phyloP scores from a whole-genome alignment of 2,888 invertebrate species.

The Chrysomela aeneicollis region DNA sequence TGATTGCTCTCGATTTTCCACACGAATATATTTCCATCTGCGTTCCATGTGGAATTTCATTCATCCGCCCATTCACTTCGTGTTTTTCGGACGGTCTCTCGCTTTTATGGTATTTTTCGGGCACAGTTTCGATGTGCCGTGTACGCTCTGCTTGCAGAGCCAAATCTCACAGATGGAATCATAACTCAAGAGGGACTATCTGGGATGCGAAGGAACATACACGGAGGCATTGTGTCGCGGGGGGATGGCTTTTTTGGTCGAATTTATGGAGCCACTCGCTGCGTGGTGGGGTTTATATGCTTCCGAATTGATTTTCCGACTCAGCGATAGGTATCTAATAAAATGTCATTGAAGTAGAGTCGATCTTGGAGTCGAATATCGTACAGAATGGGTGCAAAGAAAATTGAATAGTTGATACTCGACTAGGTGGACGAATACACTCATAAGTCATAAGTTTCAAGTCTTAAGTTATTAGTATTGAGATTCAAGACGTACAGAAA shows the following conservation, averaged over 20 bases:
- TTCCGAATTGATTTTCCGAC: background rate
- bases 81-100: constrained; percentile 38
- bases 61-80: constrained; percentile 38
- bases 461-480: no score
- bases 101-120: constrained; percentile 32
- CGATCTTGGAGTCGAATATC: no score
- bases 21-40: constrained; percentile 23
- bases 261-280: background rate
- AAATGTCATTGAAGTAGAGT: background rate
- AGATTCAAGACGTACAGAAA: no score
- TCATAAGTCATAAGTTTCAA: no score
- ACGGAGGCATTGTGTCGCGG: background rate
- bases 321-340: background rate
- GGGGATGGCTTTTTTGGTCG: background rate
- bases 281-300: background rate
- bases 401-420: no score
- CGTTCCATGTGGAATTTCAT: constrained; percentile 37
- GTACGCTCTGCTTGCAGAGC: constrained; percentile 24
- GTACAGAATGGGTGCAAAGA: no score
- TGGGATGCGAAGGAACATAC: constrained; percentile 13
- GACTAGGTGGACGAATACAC: no score
- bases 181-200: constrained; percentile 20
- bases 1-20: constrained; percentile 25
- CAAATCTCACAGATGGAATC: constrained; percentile 25
- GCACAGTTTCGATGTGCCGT: constrained; percentile 15